Evolutionary conservation across 2,888 invertebrate genomes (phyloP), one percentile per base, ranked within the genome.

Genomic region (Melanargia galathea): DNA sequence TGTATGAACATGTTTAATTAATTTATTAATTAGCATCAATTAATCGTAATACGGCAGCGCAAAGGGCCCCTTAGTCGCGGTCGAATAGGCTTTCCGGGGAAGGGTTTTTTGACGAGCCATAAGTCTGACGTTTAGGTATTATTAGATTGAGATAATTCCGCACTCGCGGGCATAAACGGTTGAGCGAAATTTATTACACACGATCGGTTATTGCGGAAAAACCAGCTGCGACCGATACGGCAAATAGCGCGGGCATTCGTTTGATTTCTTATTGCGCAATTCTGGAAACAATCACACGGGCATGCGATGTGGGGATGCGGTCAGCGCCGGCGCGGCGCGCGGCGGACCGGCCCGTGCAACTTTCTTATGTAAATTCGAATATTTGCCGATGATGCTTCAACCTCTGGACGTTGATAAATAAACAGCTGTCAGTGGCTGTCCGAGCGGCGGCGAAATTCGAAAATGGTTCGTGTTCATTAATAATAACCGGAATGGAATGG

Each of bases 21-120:
- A 88, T 90, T 88, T 86, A 90, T 88, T 87, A 87, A 88, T 90
- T 88, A 87, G 79, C 86, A 87, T 87, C 83, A 87, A 88, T 88
- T 88, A 87, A 86, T 84, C 81, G 86, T 82, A 82, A 79, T 83
- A 80, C 78, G 70, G 77, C 77, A 78, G 80, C 79, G 75, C 73
- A 75, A 75, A 73, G 76, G 73, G 76, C 76, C 74, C 73, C 67
- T 62, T 74, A 80, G 85, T 77, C 77, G 78, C 82, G 85, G 80
- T 68, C 76, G 75, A 81, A 76, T 84, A 83, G 78, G 74, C 86
- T 86, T 89, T 90, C 86, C 82, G 70, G 73, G 74, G 78, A 86
- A 83, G 71, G 73, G 78, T 64, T 74, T 84, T 84, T 84, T 82
- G 83, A 83, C 52, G 60, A 59, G 30, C 77, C n/a, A 80, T 80